Evolutionary conservation across 1,140 invertebrate species (phyloP).

Genomic region (Formica selysi): DNA sequence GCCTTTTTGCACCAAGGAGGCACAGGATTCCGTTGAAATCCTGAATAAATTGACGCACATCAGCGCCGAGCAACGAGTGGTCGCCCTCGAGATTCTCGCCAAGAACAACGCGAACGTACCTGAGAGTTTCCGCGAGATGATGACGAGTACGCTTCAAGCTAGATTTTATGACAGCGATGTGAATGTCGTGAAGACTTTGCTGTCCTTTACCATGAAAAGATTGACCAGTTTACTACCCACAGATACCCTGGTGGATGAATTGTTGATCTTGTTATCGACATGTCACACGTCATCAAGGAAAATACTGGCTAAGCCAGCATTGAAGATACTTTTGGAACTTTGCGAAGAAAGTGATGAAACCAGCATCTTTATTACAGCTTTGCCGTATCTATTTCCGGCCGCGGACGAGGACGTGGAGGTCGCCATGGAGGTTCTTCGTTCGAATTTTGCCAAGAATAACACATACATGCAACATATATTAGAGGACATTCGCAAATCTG

Average conservation of each 20-base stretch:
- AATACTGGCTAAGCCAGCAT: constrained; percentile 77
- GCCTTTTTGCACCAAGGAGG: constrained; percentile 74
- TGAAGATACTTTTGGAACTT: constrained; percentile 81
- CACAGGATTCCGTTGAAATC: constrained; percentile 86
- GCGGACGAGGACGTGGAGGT: constrained; percentile 84
- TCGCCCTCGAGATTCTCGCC: constrained; percentile 86
- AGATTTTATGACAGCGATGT: constrained; percentile 81
- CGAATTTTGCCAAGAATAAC: constrained; percentile 85
- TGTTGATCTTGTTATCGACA: constrained; percentile 79
- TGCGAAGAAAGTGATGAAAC: constrained; percentile 80
- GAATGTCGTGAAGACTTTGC: constrained; percentile 76
- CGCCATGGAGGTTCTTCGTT: constrained; percentile 85
- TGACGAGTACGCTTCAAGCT: constrained; percentile 78
- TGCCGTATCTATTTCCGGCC: constrained; percentile 88
- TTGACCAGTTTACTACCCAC: constrained; percentile 76
- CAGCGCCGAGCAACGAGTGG: constrained; percentile 87
- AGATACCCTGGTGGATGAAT: constrained; percentile 78
- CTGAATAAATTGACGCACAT: constrained; percentile 90
- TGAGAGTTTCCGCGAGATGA: constrained; percentile 76
- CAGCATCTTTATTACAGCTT: constrained; percentile 84
- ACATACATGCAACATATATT: constrained; percentile 80
- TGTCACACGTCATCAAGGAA: constrained; percentile 77
- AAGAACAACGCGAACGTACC: constrained; percentile 72
- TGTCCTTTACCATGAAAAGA: constrained; percentile 77
- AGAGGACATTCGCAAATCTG: constrained; percentile 80